Evolutionary conservation across 1,140 invertebrate species (phyloP), one percentile per base, ranked within the genome.

Genomic region (Cardiocondyla obscurior): DNA sequence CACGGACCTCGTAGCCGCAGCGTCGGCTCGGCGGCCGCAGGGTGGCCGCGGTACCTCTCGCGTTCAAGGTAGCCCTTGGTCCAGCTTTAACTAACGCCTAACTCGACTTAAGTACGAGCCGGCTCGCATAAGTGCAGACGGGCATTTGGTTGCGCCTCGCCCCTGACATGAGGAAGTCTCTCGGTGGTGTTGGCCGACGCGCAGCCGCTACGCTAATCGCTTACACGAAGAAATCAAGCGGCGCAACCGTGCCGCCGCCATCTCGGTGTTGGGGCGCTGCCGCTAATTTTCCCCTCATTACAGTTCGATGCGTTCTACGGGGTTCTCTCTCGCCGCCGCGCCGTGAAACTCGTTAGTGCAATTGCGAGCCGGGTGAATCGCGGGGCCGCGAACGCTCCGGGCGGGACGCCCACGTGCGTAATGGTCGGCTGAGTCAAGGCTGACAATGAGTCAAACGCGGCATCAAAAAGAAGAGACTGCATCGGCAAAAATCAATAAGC

Each of bases 201-300:
- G 49, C 30, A 10, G 39, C 25, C 60, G 83, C 67, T 70, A 77
- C 74, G 74, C 85, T 91, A 91, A 91, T 91, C 90, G 89, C 83
- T 88, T 83, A 85, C 83, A 86, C 85, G 88, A 88, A 77, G 82
- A 88, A 90, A 89, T 89, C 82, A 81, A 84, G 81, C 83, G 82
- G 67, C 10, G 42, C 44, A 33, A 51, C 49, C 14, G 33, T 44
- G 30, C 53, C 46, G 36, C 67, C 62, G 64, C 39, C 64, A 51
- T 55, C 19, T 12, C 51, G 33, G 60, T 73, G 57, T 46, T 64
- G 53, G 44, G 42, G 70, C 49, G 60, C 70, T 62, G 69, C 60
- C 39, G 74, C 60, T 84, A 81, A 84, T 84, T 84, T 74, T 86
- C 69, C 60, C 69, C 82, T 84, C 69, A 79, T 84, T 86, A 84